A percentile compares a stretch with the other conserved stretches of the same genome.
Conservation (phyloP, 2,888 invertebrate genomes). For the Lamellibrachia columna region DNA sequence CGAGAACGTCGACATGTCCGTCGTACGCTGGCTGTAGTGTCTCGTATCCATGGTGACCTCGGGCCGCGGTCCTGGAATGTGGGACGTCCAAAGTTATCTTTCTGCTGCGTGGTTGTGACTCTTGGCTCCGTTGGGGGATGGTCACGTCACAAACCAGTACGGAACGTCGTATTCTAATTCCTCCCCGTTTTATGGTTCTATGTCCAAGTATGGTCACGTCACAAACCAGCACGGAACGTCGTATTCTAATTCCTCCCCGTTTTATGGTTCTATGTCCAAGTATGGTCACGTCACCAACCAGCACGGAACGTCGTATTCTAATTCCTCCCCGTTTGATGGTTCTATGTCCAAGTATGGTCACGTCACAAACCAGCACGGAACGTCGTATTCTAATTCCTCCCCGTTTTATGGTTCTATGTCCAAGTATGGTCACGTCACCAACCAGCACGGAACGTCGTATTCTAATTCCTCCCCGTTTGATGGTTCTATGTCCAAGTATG, state of each 20-base stretch:
- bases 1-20: background rate
- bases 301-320: background rate
- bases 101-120: background rate
- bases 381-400: background rate
- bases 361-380: background rate
- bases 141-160: background rate
- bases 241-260: too few relatives aligned
- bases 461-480: too few relatives aligned
- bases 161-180: background rate
- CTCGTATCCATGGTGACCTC: background rate
- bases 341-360: background rate
- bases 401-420: background rate
- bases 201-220: too few relatives aligned
- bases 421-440: too few relatives aligned
- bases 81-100: background rate
- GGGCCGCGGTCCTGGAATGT: background rate
- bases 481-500: background rate
- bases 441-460: too few relatives aligned
- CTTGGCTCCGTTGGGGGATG: background rate
- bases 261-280: background rate
- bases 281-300: background rate
- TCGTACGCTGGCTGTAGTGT: conserved; percentile 2
- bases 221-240: too few relatives aligned
- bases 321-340: background rate
- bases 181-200: background rate